Evolutionary conservation across 2,113 vertebrate genomes (phyloP), one percentile per base, ranked within the genome.

Genomic region (Heterotilapia buettikoferi): DNA sequence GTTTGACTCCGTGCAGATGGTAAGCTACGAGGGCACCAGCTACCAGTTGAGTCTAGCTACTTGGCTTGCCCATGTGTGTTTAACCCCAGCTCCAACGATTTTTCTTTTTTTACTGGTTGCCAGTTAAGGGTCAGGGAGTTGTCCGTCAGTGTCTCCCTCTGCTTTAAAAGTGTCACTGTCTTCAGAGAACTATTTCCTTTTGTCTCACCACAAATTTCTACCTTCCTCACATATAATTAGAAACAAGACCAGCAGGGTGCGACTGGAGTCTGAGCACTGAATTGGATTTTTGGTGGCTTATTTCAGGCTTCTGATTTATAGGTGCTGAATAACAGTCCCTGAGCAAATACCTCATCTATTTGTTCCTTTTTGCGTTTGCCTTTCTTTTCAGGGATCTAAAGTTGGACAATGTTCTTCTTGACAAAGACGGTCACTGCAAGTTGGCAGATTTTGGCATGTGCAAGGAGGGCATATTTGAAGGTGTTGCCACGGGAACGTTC

Each of bases 391-490:
- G 99, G 94, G 99, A 99, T 92, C 96, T 99, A 79, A 99, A 99
- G 90, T 90, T 99, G 96, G 99, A 99, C 95, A 99, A 99, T 0
- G 98, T 99, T 38, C 95, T 99, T 5, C 95, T 99, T 85, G 99
- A 99, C 94, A 97, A 97, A 0, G 98, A 99, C 9, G 99, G 99
- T 12, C 99, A 99, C 94, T 99, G 98, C 95, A 99, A 99, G 86
- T 97, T 99, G 94, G 99, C 99, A 3, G 99, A 99, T 93, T 99
- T 99, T 5, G 99, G 99, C 26, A 99, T 99, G 99, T 99, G 99
- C 96, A 99, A 99, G 90, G 99, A 99, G 91, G 97, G 97, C 26
- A 98, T 99, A 84, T 97, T 96, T 1, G 96, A 98, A 4, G 98
- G 98, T 3, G 93, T 94, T 40, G 97, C 97, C 84, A 99, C 99